Percentiles rank a stretch among this genome's conserved stretches.
Conservation (phyloP, 2,888 invertebrate species). For the Oscheius onirici region DNA sequence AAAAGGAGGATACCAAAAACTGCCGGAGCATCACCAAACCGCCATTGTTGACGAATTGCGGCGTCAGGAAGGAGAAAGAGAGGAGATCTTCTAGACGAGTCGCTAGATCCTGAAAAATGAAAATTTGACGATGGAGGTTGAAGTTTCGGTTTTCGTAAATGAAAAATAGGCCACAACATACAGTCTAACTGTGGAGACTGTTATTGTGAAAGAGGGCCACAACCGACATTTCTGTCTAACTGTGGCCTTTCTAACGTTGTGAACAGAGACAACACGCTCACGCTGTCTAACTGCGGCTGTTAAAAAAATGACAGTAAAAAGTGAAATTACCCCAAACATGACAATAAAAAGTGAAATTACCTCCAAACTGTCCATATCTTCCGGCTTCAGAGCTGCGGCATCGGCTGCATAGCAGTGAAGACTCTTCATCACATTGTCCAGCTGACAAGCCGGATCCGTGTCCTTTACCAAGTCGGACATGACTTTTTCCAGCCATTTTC, state of each 20-base stretch:
- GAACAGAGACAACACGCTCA: not conserved
- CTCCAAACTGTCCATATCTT: conserved; percentile 13
- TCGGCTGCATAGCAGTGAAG: conserved; percentile 14
- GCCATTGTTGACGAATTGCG: conserved; percentile 20
- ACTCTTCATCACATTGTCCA: conserved; percentile 24
- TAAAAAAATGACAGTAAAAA: too few species aligned
- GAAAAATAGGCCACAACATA: not conserved
- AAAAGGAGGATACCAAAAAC: conserved; percentile 14
- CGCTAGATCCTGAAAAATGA: conserved; percentile 12
- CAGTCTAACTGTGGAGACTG: not conserved
- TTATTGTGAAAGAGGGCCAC: too few species aligned
- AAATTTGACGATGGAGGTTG: not conserved
- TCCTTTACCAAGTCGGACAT: conserved; percentile 32
- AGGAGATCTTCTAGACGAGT: conserved; percentile 21
- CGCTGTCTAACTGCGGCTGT: not conserved
- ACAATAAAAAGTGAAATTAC: not conserved
- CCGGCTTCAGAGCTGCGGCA: not conserved
- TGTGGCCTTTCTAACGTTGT: too few species aligned
- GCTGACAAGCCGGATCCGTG: conserved; percentile 28
- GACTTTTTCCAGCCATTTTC: conserved; percentile 31
- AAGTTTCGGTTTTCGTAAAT: not conserved
- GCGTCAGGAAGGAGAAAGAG: conserved; percentile 2
- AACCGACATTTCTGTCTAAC: not conserved
- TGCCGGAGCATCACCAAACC: conserved; percentile 24
- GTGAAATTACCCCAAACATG: too few species aligned